Percentiles rank a stretch among this genome's conserved stretches.
These are phyloP conservation scores for Ephialtes manifestator DNA, from an alignment of 2,888 invertebrate species.

Conservation along the genomic window DNA sequence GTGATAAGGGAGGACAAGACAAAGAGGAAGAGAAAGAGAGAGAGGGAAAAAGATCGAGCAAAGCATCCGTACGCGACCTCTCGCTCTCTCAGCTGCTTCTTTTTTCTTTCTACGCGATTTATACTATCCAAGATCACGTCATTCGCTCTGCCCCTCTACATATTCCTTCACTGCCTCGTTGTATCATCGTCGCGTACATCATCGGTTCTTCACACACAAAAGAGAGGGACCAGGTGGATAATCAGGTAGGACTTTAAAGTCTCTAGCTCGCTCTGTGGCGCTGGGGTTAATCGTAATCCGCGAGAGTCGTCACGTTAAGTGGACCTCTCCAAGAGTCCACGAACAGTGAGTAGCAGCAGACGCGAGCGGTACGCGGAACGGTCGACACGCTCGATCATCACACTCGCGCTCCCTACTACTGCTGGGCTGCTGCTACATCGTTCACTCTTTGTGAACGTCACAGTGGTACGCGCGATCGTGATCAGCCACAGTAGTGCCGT, in stretches of 20 bases:
- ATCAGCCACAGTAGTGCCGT: slow-evolving; percentile 47
- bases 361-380: slow-evolving; percentile 52
- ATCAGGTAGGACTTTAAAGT: not conserved
- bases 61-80: not conserved
- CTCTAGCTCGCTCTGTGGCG: not conserved
- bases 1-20: not conserved
- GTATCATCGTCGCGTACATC: not conserved
- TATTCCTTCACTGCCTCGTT: not conserved
- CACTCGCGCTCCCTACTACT: not conserved
- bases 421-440: not conserved
- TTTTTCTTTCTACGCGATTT: not conserved
- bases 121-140: not conserved
- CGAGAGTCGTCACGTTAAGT: not conserved
- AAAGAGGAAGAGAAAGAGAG: not conserved
- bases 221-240: slow-evolving; percentile 22
- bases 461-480: slow-evolving; percentile 45
- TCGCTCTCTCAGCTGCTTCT: not conserved
- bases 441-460: slow-evolving; percentile 23
- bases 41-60: not conserved
- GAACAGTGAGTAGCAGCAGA: slow-evolving; percentile 38
- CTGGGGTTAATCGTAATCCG: slow-evolving; percentile 20
- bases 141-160: not conserved
- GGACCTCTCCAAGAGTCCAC: slow-evolving; percentile 6
- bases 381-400: slow-evolving; percentile 40
- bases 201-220: not conserved